phyloP scores from a whole-genome alignment of 2,888 invertebrate species.

The Lepidochrysops patricia region DNA sequence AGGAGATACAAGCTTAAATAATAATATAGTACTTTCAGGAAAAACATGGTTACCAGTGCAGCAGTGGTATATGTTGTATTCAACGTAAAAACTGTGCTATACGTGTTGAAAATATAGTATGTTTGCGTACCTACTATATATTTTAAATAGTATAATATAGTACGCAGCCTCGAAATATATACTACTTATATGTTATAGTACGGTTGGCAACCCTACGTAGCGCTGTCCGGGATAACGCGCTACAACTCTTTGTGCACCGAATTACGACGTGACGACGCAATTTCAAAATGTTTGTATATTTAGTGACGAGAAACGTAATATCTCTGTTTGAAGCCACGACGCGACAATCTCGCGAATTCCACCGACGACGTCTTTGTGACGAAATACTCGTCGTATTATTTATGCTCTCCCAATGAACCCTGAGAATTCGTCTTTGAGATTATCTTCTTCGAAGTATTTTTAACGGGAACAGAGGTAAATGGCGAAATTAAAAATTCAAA shows the following conservation, averaged over 20 bases:
- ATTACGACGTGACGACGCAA: neutral
- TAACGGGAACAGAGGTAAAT: constrained; percentile 15
- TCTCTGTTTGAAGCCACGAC: neutral
- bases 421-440: neutral
- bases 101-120: no score
- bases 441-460: neutral
- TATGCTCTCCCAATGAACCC: neutral
- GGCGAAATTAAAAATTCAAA: neutral
- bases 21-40: no score
- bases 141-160: no score
- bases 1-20: no score
- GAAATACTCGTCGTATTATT: neutral
- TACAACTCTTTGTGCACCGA: neutral
- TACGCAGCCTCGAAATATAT: no score
- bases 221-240: neutral
- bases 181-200: no score
- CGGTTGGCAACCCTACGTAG: no score
- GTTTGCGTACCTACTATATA: no score
- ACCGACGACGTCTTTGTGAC: neutral
- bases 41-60: no score
- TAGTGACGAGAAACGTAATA: neutral
- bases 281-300: constrained; percentile 1
- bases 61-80: no score
- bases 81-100: no score
- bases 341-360: neutral